Conservation (phyloP, 2,888 invertebrate species). For the Apamea anceps region DNA sequence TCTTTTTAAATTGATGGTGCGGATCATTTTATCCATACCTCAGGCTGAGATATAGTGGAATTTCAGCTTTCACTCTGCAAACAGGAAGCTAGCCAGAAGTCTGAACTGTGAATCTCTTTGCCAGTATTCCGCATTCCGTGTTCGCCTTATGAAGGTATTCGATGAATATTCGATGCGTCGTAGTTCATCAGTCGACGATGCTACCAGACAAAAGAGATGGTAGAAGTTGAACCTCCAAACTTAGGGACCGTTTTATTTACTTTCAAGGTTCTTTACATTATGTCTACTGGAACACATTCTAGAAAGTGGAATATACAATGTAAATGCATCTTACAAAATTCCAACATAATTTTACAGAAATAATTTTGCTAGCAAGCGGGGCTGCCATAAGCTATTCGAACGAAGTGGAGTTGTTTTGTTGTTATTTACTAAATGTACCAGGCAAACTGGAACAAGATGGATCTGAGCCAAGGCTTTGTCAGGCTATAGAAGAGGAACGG, state of each 20-base stretch:
- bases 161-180: neutral
- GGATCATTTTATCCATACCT: neutral
- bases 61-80: neutral
- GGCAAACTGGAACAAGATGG: neutral
- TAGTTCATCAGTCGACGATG: neutral
- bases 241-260: neutral
- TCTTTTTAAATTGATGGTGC: neutral
- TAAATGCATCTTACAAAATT: neutral
- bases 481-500: neutral
- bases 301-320: too few species aligned
- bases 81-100: neutral
- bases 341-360: neutral
- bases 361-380: neutral
- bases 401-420: neutral
- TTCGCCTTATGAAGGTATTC: neutral
- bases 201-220: neutral
- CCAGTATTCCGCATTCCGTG: neutral
- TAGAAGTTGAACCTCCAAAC: neutral
- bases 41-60: neutral
- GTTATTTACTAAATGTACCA: neutral
- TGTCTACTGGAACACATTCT: neutral
- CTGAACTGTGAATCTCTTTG: neutral
- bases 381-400: neutral
- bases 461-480: neutral
- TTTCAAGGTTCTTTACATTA: neutral